Conservation (phyloP, 2,797 vertebrate genomes). For the Gallinago stenura region DNA sequence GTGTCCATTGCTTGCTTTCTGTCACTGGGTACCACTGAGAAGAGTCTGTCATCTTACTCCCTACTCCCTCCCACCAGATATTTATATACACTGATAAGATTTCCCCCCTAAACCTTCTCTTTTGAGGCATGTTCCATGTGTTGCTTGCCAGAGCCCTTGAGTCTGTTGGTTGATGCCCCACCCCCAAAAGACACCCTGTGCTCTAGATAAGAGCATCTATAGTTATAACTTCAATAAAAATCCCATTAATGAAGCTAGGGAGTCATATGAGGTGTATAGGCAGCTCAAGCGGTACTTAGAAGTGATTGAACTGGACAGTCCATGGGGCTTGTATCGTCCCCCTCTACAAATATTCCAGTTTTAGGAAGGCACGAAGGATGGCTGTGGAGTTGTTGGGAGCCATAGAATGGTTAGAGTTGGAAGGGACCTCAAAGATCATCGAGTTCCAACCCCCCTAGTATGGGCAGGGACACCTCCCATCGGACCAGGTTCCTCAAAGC, state of each 20-base stretch:
- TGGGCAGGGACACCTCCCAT: too few species aligned
- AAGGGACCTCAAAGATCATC: too few species aligned
- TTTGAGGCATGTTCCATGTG: neutral
- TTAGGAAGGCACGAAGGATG: neutral
- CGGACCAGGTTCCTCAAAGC: too few species aligned
- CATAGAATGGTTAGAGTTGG: too few species aligned
- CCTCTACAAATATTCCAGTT: neutral
- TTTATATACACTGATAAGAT: neutral
- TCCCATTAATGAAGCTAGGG: neutral
- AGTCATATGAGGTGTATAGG: neutral
- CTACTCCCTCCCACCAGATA: neutral
- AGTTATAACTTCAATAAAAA: neutral
- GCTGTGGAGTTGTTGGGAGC: neutral
- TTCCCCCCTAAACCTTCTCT: neutral
- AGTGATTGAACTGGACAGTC: neutral
- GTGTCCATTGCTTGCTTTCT: neutral
- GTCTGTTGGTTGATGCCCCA: neutral
- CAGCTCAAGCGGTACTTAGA: neutral
- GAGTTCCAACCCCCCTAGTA: too few species aligned
- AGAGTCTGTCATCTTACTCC: neutral
- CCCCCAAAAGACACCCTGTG: accelerated
- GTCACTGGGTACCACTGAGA: neutral
- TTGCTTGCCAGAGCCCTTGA: neutral
- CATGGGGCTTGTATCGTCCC: neutral
- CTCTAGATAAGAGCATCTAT: neutral